Base-by-base conservation (phyloP, 2,113 vertebrate species). In the Bubo bubo region DNA sequence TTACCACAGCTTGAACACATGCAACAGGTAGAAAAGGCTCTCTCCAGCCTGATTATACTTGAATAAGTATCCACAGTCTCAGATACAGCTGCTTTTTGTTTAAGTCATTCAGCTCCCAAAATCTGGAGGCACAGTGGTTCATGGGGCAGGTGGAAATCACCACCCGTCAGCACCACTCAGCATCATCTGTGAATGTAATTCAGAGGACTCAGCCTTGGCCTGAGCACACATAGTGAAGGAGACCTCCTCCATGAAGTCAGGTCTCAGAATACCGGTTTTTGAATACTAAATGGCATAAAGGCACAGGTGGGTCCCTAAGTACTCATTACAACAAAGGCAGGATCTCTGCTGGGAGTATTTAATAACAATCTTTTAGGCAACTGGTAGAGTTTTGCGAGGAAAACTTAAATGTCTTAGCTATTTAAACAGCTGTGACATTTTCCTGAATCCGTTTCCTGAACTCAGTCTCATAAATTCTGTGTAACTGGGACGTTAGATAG, bases 341-440 rank as follows among this genome's bases (percentile, higher is more conserved):
- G 11, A 63, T 75, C 60, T 91, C 72, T 75, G 76, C 70, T 81
- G 21, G 11, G 70, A 86, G 34, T 70, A 82, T 93, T 93, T 80
- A 95, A 81, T 72, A 95, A 70, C 80, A 81, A 72, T 49, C 68
- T 87, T 96, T 86, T 32, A 85, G 64, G 56, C 47, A 91, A 67
- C n/a, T 0, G 0, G 84, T 52, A 72, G 21, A 75, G 35, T 53
- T 96, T 79, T 95, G 70, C 62, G 66, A 93, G 35, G 39, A 89
- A 93, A 96, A 82, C 70, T 90, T 91, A 95, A 96, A 92, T 93
- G 91, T 80, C 79, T 86, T 52, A 56, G 70, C 77, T 94, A 73
- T 96, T 95, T 94, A 90, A 96, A 93, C 60, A 91, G 35, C 56
- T 91, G 60, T 97, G 90, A 95, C 87, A 93, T 96, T 96, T 96